These are phyloP conservation scores for Xenopus tropicalis DNA, from an alignment of 2,113 vertebrate species.

Conservation along the genomic window UCB_Xtro_10.0 CM004444.2:173289001-173289500, in stretches of 20 bases:
- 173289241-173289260: conserved; percentile 23
- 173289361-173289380: neutral
- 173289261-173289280: conserved; percentile 9
- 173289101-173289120: neutral
- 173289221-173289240: conserved; percentile 32
- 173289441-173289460: no score
- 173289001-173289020: no score
- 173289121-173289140: neutral
- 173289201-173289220: conserved; percentile 33
- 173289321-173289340: conserved; percentile 25
- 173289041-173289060: neutral
- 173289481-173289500: no score
- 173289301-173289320: conserved; percentile 18
- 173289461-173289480: no score
- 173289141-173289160: neutral
- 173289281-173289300: conserved; percentile 27
- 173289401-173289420: neutral
- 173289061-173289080: neutral
- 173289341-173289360: neutral
- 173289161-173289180: conserved; percentile 31
- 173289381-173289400: neutral
- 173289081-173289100: conserved; percentile 2
- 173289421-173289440: no score
- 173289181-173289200: conserved; percentile 28
- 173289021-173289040: no score